Conservation (phyloP, 2,888 invertebrate species). For the Fabriciana adippe region DNA sequence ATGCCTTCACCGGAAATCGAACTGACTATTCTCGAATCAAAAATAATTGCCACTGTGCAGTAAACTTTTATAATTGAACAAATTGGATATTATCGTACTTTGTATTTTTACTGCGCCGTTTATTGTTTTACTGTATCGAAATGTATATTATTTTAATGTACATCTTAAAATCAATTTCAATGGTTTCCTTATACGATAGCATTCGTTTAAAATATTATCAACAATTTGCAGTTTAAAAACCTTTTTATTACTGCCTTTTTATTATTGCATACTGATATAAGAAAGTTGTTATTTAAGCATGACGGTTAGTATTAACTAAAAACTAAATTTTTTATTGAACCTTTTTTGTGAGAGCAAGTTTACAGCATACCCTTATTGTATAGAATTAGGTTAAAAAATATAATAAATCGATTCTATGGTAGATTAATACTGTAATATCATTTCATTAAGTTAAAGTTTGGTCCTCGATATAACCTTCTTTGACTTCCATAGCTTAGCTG, state of each 20-base stretch:
- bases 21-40: neutral
- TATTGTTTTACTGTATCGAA: constrained; percentile 12
- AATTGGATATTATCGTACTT: neutral
- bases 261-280: neutral
- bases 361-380: no score
- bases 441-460: no score
- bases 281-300: neutral
- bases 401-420: no score
- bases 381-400: no score
- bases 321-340: no score
- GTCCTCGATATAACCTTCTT: no score
- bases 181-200: constrained; percentile 16
- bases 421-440: no score
- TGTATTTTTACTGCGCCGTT: constrained; percentile 6
- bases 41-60: neutral
- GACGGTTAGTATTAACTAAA: neutral
- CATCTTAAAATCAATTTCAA: constrained; percentile 10
- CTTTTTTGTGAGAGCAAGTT: no score
- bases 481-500: no score
- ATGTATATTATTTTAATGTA: no score
- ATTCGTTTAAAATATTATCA: constrained; percentile 10
- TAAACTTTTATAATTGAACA: neutral
- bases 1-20: neutral
- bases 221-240: constrained; percentile 8
- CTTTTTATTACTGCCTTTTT: constrained; percentile 13